A percentile compares a stretch with the other conserved stretches of the same genome.
phyloP scores from a whole-genome alignment of 2,113 vertebrate species.

The Erpornis zantholeuca region DNA sequence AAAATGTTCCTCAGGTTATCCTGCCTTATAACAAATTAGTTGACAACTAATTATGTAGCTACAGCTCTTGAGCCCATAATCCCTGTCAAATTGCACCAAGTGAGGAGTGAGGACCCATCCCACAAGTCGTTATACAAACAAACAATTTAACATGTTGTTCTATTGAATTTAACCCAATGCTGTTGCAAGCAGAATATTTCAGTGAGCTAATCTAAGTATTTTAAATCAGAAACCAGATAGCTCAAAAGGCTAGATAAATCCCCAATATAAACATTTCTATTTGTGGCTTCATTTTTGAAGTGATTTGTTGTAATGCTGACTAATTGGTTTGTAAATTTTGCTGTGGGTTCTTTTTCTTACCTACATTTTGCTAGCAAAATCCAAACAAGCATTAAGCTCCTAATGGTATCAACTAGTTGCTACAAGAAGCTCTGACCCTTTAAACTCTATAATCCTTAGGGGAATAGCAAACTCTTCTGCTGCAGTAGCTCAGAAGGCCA shows the following conservation, averaged over 20 bases:
- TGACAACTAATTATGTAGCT: background rate
- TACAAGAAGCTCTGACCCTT: constrained; percentile 10
- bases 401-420: background rate
- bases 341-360: background rate
- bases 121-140: constrained; percentile 4
- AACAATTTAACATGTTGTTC: background rate
- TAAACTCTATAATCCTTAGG: constrained; percentile 15
- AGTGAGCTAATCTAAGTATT: background rate
- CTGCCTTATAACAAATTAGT: background rate
- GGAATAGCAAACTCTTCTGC: background rate
- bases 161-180: background rate
- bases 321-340: constrained; percentile 30
- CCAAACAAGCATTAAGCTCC: constrained; percentile 20
- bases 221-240: constrained; percentile 39
- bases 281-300: background rate
- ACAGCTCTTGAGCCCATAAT: background rate
- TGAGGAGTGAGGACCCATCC: background rate
- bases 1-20: background rate
- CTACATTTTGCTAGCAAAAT: constrained; percentile 1
- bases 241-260: background rate
- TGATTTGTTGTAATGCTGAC: background rate
- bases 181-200: background rate
- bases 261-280: constrained; percentile 9
- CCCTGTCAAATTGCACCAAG: background rate
- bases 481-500: background rate